These are phyloP conservation scores for Corythornis madagascariensis DNA, from an alignment of 2,113 vertebrate genomes.

Conservation along the genomic window DNA sequence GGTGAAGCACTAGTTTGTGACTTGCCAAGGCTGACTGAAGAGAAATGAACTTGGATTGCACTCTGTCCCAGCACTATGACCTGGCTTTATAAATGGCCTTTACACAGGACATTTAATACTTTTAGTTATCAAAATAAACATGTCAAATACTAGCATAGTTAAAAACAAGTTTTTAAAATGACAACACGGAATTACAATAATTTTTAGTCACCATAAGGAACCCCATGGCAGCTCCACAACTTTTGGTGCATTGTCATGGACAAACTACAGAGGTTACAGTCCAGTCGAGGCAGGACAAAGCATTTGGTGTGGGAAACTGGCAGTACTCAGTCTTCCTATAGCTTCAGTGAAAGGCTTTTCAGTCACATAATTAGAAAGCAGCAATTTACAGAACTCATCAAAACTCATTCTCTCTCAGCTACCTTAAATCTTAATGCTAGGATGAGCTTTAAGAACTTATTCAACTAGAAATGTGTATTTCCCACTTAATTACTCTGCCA, in stretches of 20 bases:
- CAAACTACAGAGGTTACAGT: background rate
- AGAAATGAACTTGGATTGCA: background rate
- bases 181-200: background rate
- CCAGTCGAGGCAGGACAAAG: background rate
- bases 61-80: accelerated
- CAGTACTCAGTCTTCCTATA: background rate
- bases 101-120: background rate
- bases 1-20: accelerated
- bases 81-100: background rate
- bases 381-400: background rate
- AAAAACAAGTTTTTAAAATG: conserved; percentile 32
- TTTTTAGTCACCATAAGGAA: background rate
- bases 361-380: background rate
- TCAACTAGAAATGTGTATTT: background rate
- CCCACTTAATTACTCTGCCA: background rate
- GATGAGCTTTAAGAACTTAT: background rate
- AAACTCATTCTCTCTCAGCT: background rate
- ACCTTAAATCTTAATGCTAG: background rate
- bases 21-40: background rate
- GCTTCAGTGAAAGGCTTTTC: background rate
- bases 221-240: background rate
- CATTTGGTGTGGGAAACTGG: accelerated
- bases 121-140: background rate
- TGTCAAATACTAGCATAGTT: background rate
- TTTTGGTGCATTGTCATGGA: background rate